Evolutionary conservation across 2,113 vertebrate genomes (phyloP).

Genomic region (Fukomys damarensis): DNA sequence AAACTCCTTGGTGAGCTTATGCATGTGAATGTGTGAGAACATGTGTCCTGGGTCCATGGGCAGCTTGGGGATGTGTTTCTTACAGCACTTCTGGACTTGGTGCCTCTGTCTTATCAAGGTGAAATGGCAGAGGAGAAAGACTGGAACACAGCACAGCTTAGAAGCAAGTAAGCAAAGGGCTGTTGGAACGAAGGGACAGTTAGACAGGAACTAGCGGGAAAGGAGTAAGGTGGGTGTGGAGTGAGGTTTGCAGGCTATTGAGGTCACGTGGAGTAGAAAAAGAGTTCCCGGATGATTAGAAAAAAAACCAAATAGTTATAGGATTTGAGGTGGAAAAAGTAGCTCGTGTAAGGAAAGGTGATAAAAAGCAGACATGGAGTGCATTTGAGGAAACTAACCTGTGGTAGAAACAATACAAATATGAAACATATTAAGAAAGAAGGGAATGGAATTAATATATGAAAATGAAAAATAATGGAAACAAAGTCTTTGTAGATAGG

Average conservation of each 20-base stretch:
- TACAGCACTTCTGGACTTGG: neutral
- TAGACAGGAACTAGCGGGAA: neutral
- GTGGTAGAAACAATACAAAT: neutral
- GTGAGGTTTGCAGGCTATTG: neutral
- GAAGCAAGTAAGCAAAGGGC: neutral
- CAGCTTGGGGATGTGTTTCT: neutral
- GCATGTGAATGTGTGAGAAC: accelerated
- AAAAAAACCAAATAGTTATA: neutral
- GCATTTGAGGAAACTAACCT: neutral
- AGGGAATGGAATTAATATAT: too few relatives aligned
- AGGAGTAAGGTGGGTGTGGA: too few relatives aligned
- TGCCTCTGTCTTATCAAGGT: neutral
- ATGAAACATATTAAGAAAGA: neutral
- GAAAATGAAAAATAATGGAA: too few relatives aligned
- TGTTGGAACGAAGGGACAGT: accelerated
- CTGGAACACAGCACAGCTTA: accelerated
- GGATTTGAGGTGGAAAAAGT: neutral
- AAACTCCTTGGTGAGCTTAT: neutral
- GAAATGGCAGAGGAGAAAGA: neutral
- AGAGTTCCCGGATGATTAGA: neutral
- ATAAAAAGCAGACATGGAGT: neutral
- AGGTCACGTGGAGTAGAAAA: neutral
- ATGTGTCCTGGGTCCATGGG: neutral
- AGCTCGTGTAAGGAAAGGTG: neutral
- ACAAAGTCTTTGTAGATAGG: too few relatives aligned